Evolutionary conservation across 2,888 invertebrate species (phyloP).

Genomic region (Chymomyza fuscimana): DNA sequence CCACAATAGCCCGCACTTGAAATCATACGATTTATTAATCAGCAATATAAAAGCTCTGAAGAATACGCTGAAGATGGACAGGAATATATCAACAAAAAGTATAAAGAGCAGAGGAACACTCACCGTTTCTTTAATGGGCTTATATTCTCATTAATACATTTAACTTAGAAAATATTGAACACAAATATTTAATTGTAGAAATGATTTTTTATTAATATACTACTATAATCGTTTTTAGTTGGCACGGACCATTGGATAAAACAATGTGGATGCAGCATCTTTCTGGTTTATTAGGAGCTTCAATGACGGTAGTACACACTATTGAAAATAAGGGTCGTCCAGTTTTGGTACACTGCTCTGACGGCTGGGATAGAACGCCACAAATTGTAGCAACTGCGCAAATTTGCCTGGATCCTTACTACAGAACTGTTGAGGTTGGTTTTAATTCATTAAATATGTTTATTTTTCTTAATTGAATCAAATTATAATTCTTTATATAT

Average conservation of each 20-base stretch:
- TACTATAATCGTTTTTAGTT: conserved; percentile 81
- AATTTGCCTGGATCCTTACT: conserved; percentile 94
- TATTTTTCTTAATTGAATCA: not conserved
- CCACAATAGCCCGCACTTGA: too few species aligned
- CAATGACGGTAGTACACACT: conserved; percentile 89
- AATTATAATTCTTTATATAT: not conserved
- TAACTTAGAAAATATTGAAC: too few species aligned
- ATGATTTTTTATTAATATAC: not conserved
- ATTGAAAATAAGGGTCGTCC: conserved; percentile 91
- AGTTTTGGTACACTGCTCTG: conserved; percentile 98
- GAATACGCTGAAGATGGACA: too few species aligned
- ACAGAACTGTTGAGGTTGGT: conserved; percentile 91
- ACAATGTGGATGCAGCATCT: conserved; percentile 96
- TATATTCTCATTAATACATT: too few species aligned
- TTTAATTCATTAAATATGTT: not conserved
- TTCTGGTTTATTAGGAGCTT: conserved; percentile 90
- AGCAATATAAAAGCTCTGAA: too few species aligned
- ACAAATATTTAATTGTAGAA: too few species aligned
- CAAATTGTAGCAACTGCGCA: conserved; percentile 97
- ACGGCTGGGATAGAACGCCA: conserved; percentile 99
- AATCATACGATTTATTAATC: too few species aligned
- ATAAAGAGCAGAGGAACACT: too few species aligned
- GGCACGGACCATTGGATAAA: conserved; percentile 92
- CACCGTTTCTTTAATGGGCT: too few species aligned
- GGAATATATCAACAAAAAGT: too few species aligned